Evolutionary conservation across 2,797 vertebrate genomes (phyloP), one percentile per base, ranked within the genome.

Genomic region (Apogon talboti): DNA sequence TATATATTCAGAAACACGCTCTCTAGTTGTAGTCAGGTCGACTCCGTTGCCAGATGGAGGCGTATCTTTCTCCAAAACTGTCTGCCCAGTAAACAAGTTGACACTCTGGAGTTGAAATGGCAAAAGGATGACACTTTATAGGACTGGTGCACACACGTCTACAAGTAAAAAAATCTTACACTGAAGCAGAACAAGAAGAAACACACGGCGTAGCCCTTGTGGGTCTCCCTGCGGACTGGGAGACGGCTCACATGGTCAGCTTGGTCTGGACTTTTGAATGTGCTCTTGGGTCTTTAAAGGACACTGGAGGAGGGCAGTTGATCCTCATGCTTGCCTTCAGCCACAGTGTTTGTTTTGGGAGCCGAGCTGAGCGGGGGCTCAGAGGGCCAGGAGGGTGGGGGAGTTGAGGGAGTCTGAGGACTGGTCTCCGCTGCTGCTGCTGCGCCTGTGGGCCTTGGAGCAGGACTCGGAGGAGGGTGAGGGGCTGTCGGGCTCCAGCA

Each of bases 391-490:
- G 55, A 99, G 94, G 62, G 98, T 99, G 40, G 98, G 98, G 18
- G 98, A 99, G 95, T 99, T 99, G 93, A 99, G 97, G 84, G 98
- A 99, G 95, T 99, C 98, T 12, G 98, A 99, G 4, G 97, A 99
- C 86, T 99, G 97, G 89, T 99, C 98, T 13, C 98, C 98, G 0
- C 98, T 98, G 95, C 97, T 98, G 92, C 97, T 98, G 95, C 97
- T 98, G 83, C 97, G 95, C 78, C 97, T 96, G 86, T 99, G 98
- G 70, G 98, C 98, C 94, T 98, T 99, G 87, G 97, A 99, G 89
- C 98, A 99, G 19, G 98, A 99, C 92, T 99, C 98, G 0, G 98
- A 99, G 8, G 98, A 96, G 11, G 97, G 96, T 0, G 97, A 96
- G 0, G 97, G 96, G 51, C 97, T 98, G 78, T 99, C 98, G 13